Conservation (phyloP, 2,113 vertebrate species). For the Petrocephalus microphthalmus region DNA sequence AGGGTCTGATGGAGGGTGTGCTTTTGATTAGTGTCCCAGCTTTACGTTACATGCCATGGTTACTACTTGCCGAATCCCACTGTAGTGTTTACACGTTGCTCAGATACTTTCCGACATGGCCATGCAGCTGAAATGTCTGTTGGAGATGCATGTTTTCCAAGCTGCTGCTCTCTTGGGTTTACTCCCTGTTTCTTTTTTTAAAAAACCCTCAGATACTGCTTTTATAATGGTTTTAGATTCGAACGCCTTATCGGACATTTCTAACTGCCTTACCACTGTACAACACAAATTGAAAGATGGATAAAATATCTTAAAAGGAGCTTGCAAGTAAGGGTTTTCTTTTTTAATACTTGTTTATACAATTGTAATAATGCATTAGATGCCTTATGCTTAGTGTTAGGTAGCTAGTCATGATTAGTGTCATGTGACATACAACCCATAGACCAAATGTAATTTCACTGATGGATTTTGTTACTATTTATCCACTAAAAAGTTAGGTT, state of each 20-base stretch:
- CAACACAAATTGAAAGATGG: not conserved
- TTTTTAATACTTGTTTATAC: not conserved
- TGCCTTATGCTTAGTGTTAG: not conserved
- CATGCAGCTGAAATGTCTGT: not conserved
- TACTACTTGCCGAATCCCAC: not conserved
- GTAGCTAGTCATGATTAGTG: not conserved
- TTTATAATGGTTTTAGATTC: not conserved
- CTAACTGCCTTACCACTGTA: not conserved
- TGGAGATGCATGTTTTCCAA: not conserved
- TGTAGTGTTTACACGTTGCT: not conserved
- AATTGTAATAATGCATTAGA: not conserved
- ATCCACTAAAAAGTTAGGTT: not conserved
- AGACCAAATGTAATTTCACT: not conserved
- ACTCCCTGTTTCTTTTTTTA: not conserved
- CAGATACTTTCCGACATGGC: not conserved
- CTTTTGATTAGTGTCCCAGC: not conserved
- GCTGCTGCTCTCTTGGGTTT: not conserved
- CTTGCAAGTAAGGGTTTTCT: not conserved
- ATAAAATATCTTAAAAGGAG: not conserved
- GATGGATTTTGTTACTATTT: not conserved
- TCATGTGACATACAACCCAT: not conserved
- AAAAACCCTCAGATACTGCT: not conserved
- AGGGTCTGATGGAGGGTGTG: conserved; percentile 30
- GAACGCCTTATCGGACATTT: not conserved
- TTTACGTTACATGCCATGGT: not conserved